Evolutionary conservation across 2,113 vertebrate genomes (phyloP), one percentile per base, ranked within the genome.

Genomic region (Myotis davidii): DNA sequence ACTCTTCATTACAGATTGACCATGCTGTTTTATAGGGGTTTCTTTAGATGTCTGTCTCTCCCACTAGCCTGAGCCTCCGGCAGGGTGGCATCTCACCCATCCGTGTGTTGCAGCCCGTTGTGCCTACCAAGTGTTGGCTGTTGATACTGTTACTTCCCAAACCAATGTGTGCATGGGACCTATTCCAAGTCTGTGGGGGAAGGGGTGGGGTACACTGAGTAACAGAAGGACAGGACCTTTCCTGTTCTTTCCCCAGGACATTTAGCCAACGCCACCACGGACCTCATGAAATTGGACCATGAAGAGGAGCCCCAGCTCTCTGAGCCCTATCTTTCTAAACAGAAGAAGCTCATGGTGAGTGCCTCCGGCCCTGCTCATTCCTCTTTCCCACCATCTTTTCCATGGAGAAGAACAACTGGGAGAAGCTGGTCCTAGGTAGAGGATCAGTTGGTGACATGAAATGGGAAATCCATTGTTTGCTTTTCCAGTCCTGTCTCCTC

Each of bases 291-390:
- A 97, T 88, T 99, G 98, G 99, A 99, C 98, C 99, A 99, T 0
- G 99, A 99, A 93, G 99, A 99, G 76, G 99, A 99, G 92, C 99
- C 99, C 25, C 99, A 99, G 94, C 98, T 99, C 77, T 99, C 99
- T n/a, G 99, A 99, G 97, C 99, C 99, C 65, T 99, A 99, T 97
- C 98, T 99, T 97, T 99, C 99, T 95, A 99, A 99, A 98, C 99
- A 99, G 98, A 99, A 99, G 98, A 99, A 99, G 84, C 99, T 99
- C 90, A 99, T 99, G 99, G 99, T 99, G 96, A 99, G 98, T 82
- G 14, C 29, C 32, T 34, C 17, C 54, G 4, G 29, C 4, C 45
- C 39, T 20, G 11, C 64, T 17, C 2, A 14, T 1, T 32, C 8
- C 21, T 48, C 13, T 50, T 23, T 14, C 76, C 39, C 42, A 8